Conservation (phyloP, 2,113 vertebrate genomes). For the Hemicordylus capensis region DNA sequence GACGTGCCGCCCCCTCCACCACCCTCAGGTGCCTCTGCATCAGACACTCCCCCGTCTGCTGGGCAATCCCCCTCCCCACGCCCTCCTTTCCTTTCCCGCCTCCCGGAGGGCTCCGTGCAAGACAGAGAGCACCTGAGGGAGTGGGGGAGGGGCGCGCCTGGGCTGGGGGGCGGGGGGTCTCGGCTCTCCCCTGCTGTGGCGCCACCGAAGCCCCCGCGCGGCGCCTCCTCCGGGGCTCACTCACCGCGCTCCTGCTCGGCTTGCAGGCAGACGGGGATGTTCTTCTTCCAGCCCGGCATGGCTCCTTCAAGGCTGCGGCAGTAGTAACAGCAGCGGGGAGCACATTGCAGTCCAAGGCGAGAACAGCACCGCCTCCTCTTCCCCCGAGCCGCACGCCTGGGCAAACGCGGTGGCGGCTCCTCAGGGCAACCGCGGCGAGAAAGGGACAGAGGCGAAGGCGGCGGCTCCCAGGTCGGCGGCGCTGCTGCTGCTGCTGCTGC, state of each 20-base stretch:
- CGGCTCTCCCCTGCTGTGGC: conserved; percentile 5
- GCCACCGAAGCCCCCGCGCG: conserved; percentile 35
- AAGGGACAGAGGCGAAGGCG: neutral
- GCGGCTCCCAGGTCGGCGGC: neutral
- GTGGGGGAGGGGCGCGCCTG: neutral
- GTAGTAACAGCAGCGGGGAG: neutral
- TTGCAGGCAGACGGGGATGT: conserved; percentile 95
- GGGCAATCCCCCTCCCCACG: neutral
- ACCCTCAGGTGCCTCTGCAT: neutral
- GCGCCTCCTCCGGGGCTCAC: conserved; percentile 23
- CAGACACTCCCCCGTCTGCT: neutral
- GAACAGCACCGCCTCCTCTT: neutral
- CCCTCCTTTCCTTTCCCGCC: neutral
- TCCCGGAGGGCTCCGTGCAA: neutral
- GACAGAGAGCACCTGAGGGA: neutral
- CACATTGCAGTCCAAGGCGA: conserved; percentile 48
- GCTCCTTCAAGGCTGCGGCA: conserved; percentile 55
- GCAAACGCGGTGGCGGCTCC: conserved; percentile 12
- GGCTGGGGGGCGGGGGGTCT: neutral
- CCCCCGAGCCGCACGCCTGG: conserved; percentile 5
- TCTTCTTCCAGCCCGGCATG: conserved; percentile 98
- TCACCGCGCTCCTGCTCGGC: conserved; percentile 91
- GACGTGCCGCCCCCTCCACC: neutral
- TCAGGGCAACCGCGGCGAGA: conserved; percentile 24
- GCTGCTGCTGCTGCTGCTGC: too few relatives aligned